Evolutionary conservation across 2,113 vertebrate species (phyloP).

Genomic region (Gulo gulo): DNA sequence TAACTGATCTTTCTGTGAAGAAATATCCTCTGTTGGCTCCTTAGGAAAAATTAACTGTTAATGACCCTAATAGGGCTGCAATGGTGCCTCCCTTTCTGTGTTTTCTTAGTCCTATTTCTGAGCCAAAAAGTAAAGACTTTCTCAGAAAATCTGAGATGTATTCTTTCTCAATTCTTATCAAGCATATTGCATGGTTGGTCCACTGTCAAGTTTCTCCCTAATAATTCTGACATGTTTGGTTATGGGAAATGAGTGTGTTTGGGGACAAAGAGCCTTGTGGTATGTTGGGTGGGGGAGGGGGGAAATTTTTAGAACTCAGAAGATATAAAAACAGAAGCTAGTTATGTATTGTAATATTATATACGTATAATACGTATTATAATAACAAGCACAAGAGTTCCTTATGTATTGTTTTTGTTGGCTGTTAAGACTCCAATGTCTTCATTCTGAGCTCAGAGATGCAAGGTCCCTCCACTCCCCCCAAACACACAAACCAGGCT

Average conservation of each 20-base stretch:
- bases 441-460: neutral
- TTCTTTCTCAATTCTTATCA: conserved; percentile 33
- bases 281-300: neutral
- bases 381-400: neutral
- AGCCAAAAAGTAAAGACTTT: neutral
- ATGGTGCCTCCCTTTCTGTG: neutral
- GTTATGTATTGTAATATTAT: neutral
- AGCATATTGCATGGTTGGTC: neutral
- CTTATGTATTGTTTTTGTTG: neutral
- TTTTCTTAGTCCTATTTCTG: conserved; percentile 5
- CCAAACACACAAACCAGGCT: neutral
- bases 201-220: conserved; percentile 45
- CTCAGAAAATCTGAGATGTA: conserved; percentile 15
- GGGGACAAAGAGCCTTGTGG: neutral
- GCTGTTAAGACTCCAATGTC: neutral
- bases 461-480: neutral
- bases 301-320: neutral
- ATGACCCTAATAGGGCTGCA: neutral
- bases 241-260: too few relatives aligned
- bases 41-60: neutral
- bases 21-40: neutral
- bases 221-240: conserved; percentile 48
- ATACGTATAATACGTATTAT: neutral
- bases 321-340: neutral
- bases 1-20: neutral